Percentiles rank a stretch among this genome's conserved stretches.
phyloP scores from a whole-genome alignment of 2,113 vertebrate species.

The Aptenodytes patagonicus region DNA sequence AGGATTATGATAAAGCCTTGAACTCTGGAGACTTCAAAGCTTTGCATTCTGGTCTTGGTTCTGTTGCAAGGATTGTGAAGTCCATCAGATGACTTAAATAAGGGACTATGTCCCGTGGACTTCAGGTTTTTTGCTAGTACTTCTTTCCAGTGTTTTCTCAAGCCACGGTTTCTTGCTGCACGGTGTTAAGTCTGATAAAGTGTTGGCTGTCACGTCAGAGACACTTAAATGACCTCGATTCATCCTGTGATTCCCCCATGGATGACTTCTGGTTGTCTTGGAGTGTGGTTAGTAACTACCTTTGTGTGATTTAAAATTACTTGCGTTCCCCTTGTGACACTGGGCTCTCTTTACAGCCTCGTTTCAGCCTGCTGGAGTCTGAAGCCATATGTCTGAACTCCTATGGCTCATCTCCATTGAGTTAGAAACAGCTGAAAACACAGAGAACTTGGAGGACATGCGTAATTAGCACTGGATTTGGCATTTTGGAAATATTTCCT shows the following conservation, averaged over 20 bases:
- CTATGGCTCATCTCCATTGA: neutral
- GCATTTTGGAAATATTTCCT: neutral
- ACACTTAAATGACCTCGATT: neutral
- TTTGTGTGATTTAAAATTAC: neutral
- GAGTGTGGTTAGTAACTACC: neutral
- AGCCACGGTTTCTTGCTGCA: fast-evolving
- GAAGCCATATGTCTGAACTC: neutral
- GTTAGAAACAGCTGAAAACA: neutral
- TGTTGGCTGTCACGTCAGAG: neutral
- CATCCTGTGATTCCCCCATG: neutral
- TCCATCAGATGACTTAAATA: neutral
- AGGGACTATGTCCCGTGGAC: neutral
- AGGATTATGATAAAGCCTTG: neutral
- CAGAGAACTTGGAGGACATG: neutral
- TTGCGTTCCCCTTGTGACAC: neutral
- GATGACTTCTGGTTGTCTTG: neutral
- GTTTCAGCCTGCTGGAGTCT: neutral
- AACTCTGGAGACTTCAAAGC: neutral
- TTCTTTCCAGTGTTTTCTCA: neutral
- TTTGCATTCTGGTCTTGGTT: neutral
- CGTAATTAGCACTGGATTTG: neutral
- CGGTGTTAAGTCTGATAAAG: neutral
- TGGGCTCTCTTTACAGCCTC: neutral
- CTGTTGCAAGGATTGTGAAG: neutral
- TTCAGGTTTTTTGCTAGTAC: neutral